Base-by-base conservation (phyloP, 2,113 vertebrate genomes). In the Oreochromis aureus region DNA sequence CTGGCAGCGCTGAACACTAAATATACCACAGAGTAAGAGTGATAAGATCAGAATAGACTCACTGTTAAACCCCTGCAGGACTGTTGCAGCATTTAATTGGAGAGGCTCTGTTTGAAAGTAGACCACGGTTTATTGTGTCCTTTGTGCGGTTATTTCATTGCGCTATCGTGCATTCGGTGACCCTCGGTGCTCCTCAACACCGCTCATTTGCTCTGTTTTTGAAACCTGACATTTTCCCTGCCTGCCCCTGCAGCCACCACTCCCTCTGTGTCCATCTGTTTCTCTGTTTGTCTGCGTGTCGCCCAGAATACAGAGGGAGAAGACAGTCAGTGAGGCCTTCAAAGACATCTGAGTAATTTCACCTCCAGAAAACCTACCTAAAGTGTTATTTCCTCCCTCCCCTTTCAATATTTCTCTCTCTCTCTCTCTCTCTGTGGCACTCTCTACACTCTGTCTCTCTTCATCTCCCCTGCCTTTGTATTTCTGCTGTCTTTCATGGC, bases 321-420 rank as follows among this genome's bases (percentile, higher is more conserved):
- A 79, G 82, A 84, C 69, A 44, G 55, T 69, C 88, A 63, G 18
- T 12, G 59, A 87, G 84, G 89, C 58, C 85, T 90, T 90, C 85
- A 91, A 92, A 92, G 87, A 71, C 81, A 76, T 63, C 44, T 39
- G 80, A 83, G 85, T 87, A 78, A 91, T 90, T 88, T 90, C 80
- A 91, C 89, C 86, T 91, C 85, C 55, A 91, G 86, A 87, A 92
- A 89, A 66, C 82, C 80, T 11, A 15, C 91, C 79, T 32, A 83
- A 85, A 80, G 63, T 71, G 63, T 73, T 85, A 13, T 66, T 61
- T 84, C 83, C 86, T 85, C 56, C 16, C 61, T 82, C 59, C 53
- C 12, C 15, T 88, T 78, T 53, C 46, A 1, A 10, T 88, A 81
- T 69, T 82, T 66, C 9, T 46, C 32, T 24, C 34, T 87, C 19